Percentiles rank a stretch among this genome's conserved stretches.
These are phyloP conservation scores for Aurelia aurita DNA, from an alignment of 30 jellyfish, hydroid and myxozoan genomes.

Conservation along the genomic window DNA sequence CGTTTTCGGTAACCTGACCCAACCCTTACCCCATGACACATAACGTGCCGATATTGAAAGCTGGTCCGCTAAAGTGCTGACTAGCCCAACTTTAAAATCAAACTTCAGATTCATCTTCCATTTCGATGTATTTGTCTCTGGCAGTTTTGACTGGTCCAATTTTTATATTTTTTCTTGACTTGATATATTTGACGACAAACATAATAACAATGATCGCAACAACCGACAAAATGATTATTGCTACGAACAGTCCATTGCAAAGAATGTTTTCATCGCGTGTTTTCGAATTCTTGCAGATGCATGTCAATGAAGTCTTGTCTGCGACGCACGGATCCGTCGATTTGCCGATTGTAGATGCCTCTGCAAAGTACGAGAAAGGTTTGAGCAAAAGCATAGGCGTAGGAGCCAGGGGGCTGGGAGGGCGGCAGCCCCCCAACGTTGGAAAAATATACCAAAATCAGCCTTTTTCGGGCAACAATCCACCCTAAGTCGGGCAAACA, in stretches of 20 bases:
- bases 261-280: slow-evolving; percentile 82
- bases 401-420: too few species aligned
- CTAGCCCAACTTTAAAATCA: slow-evolving; percentile 30
- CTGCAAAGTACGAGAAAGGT: neutral
- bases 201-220: slow-evolving; percentile 88
- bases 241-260: slow-evolving; percentile 96
- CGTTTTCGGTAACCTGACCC: too few species aligned
- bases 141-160: slow-evolving; percentile 88
- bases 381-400: too few species aligned
- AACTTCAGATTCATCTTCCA: slow-evolving; percentile 94
- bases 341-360: slow-evolving; percentile 30
- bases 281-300: slow-evolving; percentile 83
- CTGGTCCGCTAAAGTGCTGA: too few species aligned
- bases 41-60: too few species aligned
- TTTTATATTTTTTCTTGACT: slow-evolving; percentile 76
- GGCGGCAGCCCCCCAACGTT: too few species aligned
- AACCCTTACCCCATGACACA: too few species aligned
- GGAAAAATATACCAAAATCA: too few species aligned
- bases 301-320: slow-evolving; percentile 73
- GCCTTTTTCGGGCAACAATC: too few species aligned
- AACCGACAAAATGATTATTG: slow-evolving; percentile 77
- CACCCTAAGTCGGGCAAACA: too few species aligned
- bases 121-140: slow-evolving; percentile 90
- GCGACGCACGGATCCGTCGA: slow-evolving; percentile 74
- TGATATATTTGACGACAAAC: slow-evolving; percentile 83